Percentiles rank a stretch among this genome's conserved stretches.
phyloP scores from a whole-genome alignment of 2,888 invertebrate genomes.

The Athetis lepigone region DNA sequence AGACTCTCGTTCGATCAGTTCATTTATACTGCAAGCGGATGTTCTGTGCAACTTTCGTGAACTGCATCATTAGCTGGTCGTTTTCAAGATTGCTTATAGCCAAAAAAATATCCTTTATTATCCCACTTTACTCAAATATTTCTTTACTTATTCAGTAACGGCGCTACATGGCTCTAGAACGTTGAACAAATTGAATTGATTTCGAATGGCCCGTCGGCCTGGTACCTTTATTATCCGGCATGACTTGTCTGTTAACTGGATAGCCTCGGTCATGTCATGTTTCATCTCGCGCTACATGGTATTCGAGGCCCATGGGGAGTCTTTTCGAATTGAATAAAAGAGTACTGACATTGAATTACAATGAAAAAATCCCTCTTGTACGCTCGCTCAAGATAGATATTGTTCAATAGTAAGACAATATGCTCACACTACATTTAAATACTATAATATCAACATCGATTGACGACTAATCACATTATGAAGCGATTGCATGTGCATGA shows the following conservation, averaged over 20 bases:
- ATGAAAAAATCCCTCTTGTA: conserved; percentile 4
- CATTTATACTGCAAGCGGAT: conserved; percentile 81
- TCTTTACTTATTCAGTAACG: conserved; percentile 23
- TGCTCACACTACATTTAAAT: conserved; percentile 13
- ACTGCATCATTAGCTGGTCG: conserved; percentile 61
- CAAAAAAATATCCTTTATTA: conserved; percentile 7
- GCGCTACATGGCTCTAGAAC: conserved; percentile 64
- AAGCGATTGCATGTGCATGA: conserved; percentile 54
- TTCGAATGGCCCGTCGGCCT: conserved; percentile 68
- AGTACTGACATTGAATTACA: conserved; percentile 19
- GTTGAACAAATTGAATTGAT: conserved; percentile 74
- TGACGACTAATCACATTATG: conserved; percentile 29
- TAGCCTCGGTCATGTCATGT: conserved; percentile 63
- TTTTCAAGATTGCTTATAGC: conserved; percentile 42
- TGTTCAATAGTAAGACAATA: neutral
- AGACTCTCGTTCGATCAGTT: conserved; percentile 75
- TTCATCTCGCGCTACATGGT: conserved; percentile 61
- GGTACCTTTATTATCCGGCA: conserved; percentile 75
- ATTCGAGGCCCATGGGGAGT: conserved; percentile 44
- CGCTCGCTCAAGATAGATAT: conserved; percentile 8
- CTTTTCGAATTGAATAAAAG: conserved; percentile 38
- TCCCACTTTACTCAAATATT: conserved; percentile 38
- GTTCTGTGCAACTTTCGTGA: conserved; percentile 70
- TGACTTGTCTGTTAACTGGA: conserved; percentile 73
- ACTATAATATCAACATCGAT: conserved; percentile 24